Conservation (phyloP, 1,140 invertebrate genomes). For the Latrodectus geometricus region DNA sequence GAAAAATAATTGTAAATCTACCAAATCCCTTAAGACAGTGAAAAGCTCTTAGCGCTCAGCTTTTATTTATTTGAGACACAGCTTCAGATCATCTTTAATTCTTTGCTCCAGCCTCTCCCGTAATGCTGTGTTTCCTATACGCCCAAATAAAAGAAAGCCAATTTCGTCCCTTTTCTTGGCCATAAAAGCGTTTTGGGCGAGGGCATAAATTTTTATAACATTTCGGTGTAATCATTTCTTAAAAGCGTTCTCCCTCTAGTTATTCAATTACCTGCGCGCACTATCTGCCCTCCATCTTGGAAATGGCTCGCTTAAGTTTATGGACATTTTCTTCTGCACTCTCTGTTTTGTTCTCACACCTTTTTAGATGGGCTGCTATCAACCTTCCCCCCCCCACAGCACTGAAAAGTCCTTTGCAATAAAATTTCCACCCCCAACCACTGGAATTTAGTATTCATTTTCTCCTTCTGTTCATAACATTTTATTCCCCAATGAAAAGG, state of each 20-base stretch:
- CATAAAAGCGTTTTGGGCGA: not conserved
- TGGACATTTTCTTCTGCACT: no score
- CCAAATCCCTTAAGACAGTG: constrained; percentile 32
- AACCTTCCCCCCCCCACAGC: no score
- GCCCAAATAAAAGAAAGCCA: not conserved
- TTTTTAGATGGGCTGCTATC: no score
- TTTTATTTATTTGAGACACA: constrained; percentile 15
- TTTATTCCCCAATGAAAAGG: no score
- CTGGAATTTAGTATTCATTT: no score
- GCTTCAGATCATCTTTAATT: constrained; percentile 24
- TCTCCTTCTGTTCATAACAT: no score
- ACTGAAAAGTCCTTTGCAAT: no score
- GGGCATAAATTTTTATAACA: not conserved
- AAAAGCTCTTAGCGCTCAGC: constrained; percentile 29
- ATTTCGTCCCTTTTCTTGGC: not conserved
- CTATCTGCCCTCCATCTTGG: no score
- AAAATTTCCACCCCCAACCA: no score
- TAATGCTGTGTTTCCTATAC: not conserved
- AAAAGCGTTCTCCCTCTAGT: not conserved
- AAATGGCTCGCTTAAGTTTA: no score
- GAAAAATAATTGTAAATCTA: constrained; percentile 42
- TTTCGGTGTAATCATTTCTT: not conserved
- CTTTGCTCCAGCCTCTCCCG: not conserved
- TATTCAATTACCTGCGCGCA: not conserved
- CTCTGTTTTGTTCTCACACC: no score